These are phyloP conservation scores for Chrysolina oricalcia DNA, from an alignment of 2,888 invertebrate species.

Conservation along the genomic window DNA sequence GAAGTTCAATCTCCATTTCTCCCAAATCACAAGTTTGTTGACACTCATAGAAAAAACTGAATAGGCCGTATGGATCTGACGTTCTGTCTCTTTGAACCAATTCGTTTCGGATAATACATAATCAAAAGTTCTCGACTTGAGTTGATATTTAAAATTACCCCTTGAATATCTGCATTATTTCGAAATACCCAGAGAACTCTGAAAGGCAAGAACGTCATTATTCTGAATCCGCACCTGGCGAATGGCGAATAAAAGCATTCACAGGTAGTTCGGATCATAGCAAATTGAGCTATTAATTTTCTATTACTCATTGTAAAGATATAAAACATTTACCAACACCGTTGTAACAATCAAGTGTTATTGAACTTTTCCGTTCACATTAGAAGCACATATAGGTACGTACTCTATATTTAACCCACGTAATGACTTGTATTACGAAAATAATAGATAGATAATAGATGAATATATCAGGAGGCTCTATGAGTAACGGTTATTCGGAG, in stretches of 20 bases:
- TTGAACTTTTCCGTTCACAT: constrained; percentile 40
- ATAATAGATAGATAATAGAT: constrained; percentile 48
- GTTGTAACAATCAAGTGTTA: constrained; percentile 37
- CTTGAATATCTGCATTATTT: too few relatives aligned
- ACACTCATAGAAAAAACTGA: too few relatives aligned
- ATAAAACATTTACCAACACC: constrained; percentile 27
- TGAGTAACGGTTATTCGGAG: constrained; percentile 31
- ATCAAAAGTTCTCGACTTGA: too few relatives aligned
- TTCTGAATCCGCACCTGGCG: constrained; percentile 6
- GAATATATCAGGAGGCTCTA: constrained; percentile 34
- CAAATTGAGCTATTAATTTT: constrained; percentile 34
- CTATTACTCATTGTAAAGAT: constrained; percentile 32
- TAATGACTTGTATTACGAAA: constrained; percentile 47
- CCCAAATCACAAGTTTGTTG: too few relatives aligned
- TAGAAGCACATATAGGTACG: constrained; percentile 38
- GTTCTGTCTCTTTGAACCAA: too few relatives aligned
- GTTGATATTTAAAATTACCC: too few relatives aligned
- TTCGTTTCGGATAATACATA: too few relatives aligned
- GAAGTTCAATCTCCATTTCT: too few relatives aligned
- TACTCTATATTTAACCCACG: constrained; percentile 46
- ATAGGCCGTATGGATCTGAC: too few relatives aligned
- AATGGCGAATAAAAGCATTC: constrained; percentile 6
- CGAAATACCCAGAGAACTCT: too few relatives aligned
- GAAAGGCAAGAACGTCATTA: background rate
- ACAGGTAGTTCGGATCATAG: constrained; percentile 27